Conservation (phyloP, 2,888 invertebrate genomes). For the Phrixothrix hirtus region DNA sequence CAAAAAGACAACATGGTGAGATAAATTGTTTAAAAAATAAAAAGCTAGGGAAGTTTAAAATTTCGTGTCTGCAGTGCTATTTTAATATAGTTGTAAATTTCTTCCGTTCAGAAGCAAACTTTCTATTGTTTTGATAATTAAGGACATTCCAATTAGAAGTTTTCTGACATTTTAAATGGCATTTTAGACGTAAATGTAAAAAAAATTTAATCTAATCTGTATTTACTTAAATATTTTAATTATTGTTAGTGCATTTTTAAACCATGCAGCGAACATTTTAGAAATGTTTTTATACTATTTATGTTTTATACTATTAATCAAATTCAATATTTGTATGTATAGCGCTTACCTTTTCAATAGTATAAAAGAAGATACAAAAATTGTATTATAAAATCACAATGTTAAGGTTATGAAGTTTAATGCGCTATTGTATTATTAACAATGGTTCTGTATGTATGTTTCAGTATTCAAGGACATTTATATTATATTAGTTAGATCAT, state of each 20-base stretch:
- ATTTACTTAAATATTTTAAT: too few species aligned
- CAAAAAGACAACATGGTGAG: not conserved
- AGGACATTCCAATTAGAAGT: conserved; percentile 9
- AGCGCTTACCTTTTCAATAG: too few species aligned
- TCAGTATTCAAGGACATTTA: conserved; percentile 7
- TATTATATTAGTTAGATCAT: conserved; percentile 8
- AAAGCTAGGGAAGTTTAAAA: conserved; percentile 6
- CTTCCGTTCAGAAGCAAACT: conserved; percentile 5
- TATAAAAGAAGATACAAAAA: too few species aligned
- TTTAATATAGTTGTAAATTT: not conserved
- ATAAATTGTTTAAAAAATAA: not conserved
- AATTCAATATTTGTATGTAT: too few species aligned
- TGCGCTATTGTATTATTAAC: conserved; percentile 15
- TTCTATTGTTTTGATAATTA: conserved; percentile 16
- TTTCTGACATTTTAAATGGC: not conserved
- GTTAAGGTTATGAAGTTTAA: conserved; percentile 6
- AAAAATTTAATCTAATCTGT: too few species aligned
- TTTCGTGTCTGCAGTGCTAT: conserved; percentile 3
- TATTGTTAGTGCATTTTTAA: too few species aligned
- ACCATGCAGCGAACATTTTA: too few species aligned
- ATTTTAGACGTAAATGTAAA: not conserved
- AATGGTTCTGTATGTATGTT: conserved; percentile 8
- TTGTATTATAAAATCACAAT: not conserved
- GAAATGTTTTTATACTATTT: too few species aligned
- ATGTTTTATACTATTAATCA: too few species aligned